Conservation (phyloP, 2,113 vertebrate species). For the Istiophorus platypterus region DNA sequence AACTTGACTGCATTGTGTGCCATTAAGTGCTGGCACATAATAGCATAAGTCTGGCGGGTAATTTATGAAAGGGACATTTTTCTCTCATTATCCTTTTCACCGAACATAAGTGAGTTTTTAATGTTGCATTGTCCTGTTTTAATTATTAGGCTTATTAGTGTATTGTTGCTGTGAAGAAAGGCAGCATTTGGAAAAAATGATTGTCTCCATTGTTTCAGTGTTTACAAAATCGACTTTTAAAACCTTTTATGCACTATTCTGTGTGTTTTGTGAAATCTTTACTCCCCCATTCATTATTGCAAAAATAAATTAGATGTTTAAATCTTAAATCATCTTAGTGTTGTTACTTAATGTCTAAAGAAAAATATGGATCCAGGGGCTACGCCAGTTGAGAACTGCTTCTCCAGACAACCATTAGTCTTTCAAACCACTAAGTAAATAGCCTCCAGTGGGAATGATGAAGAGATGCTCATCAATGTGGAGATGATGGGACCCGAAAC, state of each 20-base stretch:
- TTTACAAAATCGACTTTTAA: constrained; percentile 12
- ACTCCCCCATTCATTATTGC: constrained; percentile 4
- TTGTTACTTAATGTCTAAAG: constrained; percentile 26
- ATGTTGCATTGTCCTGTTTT: constrained; percentile 21
- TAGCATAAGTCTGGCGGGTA: background rate
- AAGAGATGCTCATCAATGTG: constrained; percentile 72
- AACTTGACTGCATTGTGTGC: background rate
- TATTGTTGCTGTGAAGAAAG: constrained; percentile 17
- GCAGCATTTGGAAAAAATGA: background rate
- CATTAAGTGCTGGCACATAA: constrained; percentile 9
- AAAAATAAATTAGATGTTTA: constrained; percentile 22
- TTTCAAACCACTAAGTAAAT: constrained; percentile 60
- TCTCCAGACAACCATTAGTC: constrained; percentile 50
- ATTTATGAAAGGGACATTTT: constrained; percentile 12
- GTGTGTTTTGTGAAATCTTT: constrained; percentile 17
- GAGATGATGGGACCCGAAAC: constrained; percentile 66
- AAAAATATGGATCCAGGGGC: constrained; percentile 47
- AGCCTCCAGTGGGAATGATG: constrained; percentile 67
- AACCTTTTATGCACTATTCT: constrained; percentile 12
- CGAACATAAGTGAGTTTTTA: constrained; percentile 27
- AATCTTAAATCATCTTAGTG: constrained; percentile 34
- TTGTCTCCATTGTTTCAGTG: constrained; percentile 4
- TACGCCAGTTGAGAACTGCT: constrained; percentile 4
- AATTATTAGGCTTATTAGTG: constrained; percentile 23
- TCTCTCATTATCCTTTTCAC: constrained; percentile 16